Percentiles rank a stretch among this genome's conserved stretches.
Conservation (phyloP, 1,140 invertebrate species). For the Brachionus rotundiformis region DNA sequence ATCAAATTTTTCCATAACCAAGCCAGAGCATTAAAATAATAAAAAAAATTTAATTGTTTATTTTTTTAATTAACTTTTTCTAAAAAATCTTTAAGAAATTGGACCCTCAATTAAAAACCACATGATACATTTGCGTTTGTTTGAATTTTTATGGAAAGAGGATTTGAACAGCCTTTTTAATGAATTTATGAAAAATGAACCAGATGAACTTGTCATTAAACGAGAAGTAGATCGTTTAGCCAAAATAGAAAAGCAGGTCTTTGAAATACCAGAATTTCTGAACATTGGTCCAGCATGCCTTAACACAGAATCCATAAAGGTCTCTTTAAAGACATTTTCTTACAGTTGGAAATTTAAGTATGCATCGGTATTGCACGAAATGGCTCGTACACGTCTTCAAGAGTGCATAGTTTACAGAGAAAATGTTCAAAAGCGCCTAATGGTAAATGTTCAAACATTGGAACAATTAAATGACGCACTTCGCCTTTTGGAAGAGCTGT, state of each 20-base stretch:
- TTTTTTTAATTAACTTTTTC: no score
- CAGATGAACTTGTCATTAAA: slow-evolving; percentile 59
- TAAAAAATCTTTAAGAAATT: slow-evolving; percentile 56
- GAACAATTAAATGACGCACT: slow-evolving; percentile 63
- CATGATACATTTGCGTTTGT: slow-evolving; percentile 62
- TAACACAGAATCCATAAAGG: slow-evolving; percentile 60
- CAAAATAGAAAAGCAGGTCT: slow-evolving; percentile 59
- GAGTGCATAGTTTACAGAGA: slow-evolving; percentile 59
- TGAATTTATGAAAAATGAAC: slow-evolving; percentile 61
- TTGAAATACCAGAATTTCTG: slow-evolving; percentile 58
- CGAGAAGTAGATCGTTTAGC: slow-evolving; percentile 46
- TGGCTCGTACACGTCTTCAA: slow-evolving; percentile 62
- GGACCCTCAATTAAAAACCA: slow-evolving; percentile 58
- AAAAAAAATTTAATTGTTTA: no score
- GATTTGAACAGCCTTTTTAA: slow-evolving; percentile 62
- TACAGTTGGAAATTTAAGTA: slow-evolving; percentile 64
- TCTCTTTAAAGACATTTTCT: slow-evolving; percentile 63
- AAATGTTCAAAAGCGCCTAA: slow-evolving; percentile 59
- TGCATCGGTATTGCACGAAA: slow-evolving; percentile 62
- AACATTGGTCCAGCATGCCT: slow-evolving; percentile 60
- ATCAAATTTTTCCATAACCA: no score
- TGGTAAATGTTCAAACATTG: slow-evolving; percentile 60
- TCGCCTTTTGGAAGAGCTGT: slow-evolving; percentile 61
- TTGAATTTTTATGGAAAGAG: slow-evolving; percentile 65
- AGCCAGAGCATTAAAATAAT: no score